phyloP scores from a whole-genome alignment of 2,797 vertebrate genomes.

The Hafferia zeledoni region DNA sequence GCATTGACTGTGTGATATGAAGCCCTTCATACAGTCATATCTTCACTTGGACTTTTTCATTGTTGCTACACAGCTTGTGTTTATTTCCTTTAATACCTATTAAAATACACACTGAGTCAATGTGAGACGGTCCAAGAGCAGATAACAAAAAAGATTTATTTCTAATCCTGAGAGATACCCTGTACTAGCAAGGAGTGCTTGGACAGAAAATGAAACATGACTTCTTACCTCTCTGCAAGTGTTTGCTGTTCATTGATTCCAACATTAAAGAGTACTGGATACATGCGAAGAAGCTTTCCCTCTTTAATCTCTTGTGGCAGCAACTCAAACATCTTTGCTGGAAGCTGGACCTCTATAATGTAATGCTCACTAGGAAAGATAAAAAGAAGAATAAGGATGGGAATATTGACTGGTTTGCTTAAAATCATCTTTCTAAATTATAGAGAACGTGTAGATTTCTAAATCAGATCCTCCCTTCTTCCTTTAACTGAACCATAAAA shows the following conservation, averaged over 20 bases:
- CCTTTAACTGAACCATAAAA: not conserved
- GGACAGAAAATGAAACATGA: not conserved
- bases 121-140: not conserved
- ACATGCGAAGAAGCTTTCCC: constrained; percentile 87
- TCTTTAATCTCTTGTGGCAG: constrained; percentile 92
- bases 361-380: constrained; percentile 86
- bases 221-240: constrained; percentile 91
- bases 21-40: not conserved
- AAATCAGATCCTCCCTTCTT: not conserved
- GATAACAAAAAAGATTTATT: not conserved
- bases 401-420: not conserved
- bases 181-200: not conserved
- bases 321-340: constrained; percentile 85
- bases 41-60: not conserved
- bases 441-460: not conserved
- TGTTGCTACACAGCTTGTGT: not conserved
- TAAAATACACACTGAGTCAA: not conserved
- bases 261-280: constrained; percentile 94
- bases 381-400: not conserved
- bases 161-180: not conserved
- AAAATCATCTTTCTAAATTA: not conserved
- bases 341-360: constrained; percentile 93
- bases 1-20: not conserved
- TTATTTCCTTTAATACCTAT: not conserved
- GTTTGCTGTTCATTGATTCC: constrained; percentile 99